Evolutionary conservation across 2,888 invertebrate genomes (phyloP).

Genomic region (Patella ulyssiponensis): DNA sequence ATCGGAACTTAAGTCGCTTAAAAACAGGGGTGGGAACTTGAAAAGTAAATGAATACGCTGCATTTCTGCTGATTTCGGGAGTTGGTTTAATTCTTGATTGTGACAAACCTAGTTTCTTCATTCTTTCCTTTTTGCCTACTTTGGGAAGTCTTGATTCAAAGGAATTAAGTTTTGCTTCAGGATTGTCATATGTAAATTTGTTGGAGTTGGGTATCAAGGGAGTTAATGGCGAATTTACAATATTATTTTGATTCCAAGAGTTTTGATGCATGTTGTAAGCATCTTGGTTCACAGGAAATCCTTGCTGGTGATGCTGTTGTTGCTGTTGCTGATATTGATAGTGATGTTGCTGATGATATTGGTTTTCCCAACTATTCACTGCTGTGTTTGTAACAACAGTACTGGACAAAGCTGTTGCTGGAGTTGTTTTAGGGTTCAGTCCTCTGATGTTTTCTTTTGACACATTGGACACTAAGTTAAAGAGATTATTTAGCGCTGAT

Average conservation of each 20-base stretch:
- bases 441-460: not conserved
- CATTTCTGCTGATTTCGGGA: slow-evolving; percentile 11
- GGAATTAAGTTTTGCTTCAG: not conserved
- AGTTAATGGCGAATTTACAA: not conserved
- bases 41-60: slow-evolving; percentile 60
- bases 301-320: not conserved
- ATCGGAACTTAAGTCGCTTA: slow-evolving; percentile 52
- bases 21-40: slow-evolving; percentile 60
- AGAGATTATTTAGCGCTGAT: not conserved
- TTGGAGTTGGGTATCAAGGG: not conserved
- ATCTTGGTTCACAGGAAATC: not conserved
- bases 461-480: not conserved
- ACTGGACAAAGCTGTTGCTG: not conserved
- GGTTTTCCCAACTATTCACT: too few species aligned
- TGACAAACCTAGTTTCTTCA: slow-evolving; percentile 20
- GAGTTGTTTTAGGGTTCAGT: not conserved
- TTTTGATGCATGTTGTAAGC: not conserved
- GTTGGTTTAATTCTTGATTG: not conserved
- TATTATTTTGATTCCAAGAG: not conserved
- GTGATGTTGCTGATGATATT: too few species aligned
- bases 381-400: not conserved
- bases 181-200: not conserved
- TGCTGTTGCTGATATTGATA: too few species aligned
- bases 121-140: slow-evolving; percentile 8
- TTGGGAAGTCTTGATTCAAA: not conserved